Percentiles rank a stretch among this genome's conserved stretches.
Conservation (phyloP, 2,888 invertebrate genomes). For the Andrena marginata region DNA sequence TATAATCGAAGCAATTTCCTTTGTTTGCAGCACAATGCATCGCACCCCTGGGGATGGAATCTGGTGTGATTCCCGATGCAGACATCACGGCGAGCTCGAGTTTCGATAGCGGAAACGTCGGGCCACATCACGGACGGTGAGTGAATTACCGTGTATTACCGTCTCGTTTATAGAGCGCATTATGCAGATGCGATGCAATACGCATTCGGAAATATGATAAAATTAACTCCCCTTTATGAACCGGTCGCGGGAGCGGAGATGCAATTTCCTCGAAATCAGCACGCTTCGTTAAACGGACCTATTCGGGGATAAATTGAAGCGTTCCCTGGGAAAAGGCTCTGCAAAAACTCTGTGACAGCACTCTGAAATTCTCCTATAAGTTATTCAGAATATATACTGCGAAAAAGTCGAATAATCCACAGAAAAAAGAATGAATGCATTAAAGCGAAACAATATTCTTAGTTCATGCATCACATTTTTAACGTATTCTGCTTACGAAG, state of each 20-base stretch:
- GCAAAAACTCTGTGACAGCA: neutral
- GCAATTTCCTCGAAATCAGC: conserved; percentile 54
- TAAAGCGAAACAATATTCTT: neutral
- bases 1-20: conserved; percentile 73
- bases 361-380: conserved; percentile 9
- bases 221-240: conserved; percentile 63
- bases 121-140: conserved; percentile 93
- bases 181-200: conserved; percentile 62
- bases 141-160: conserved; percentile 70
- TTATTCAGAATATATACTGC: conserved; percentile 4
- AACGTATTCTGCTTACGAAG: too few relatives aligned
- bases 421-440: too few relatives aligned
- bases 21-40: conserved; percentile 91
- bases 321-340: conserved; percentile 29
- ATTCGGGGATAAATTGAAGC: conserved; percentile 48
- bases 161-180: conserved; percentile 66
- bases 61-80: conserved; percentile 91
- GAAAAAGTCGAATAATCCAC: too few relatives aligned
- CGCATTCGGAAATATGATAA: conserved; percentile 69
- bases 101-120: conserved; percentile 93
- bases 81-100: conserved; percentile 94
- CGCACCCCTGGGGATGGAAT: conserved; percentile 94
- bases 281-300: conserved; percentile 57
- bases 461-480: too few relatives aligned
- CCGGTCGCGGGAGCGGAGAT: conserved; percentile 34